Conservation (phyloP, 1,140 invertebrate genomes). For the Brachystomella parvula region DNA sequence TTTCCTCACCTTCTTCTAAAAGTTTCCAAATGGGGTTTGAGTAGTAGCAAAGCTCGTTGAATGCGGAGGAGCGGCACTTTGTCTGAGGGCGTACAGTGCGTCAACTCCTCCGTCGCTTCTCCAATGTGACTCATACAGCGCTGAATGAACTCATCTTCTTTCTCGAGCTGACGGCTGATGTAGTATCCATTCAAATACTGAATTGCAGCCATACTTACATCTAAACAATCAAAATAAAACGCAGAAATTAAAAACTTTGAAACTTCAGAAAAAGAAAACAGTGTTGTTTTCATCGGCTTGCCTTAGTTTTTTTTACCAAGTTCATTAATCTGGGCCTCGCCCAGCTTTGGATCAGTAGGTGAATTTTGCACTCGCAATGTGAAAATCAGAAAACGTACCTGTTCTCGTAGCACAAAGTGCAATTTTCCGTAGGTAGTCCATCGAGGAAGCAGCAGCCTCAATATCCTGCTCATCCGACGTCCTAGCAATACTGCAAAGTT, state of each 20-base stretch:
- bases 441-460: constrained; percentile 56
- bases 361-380: too few species aligned
- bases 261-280: neutral
- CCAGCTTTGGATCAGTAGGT: too few species aligned
- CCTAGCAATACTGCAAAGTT: constrained; percentile 73
- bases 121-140: constrained; percentile 84
- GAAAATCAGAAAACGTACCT: too few species aligned
- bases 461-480: constrained; percentile 49
- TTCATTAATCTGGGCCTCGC: too few species aligned
- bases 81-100: constrained; percentile 47
- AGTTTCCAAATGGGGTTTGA: constrained; percentile 86
- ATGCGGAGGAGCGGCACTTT: constrained; percentile 78
- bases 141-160: constrained; percentile 83
- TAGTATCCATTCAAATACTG: constrained; percentile 88
- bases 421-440: constrained; percentile 90
- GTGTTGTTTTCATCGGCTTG: neutral
- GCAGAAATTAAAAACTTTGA: constrained; percentile 10
- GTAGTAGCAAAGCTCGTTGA: constrained; percentile 72
- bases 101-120: constrained; percentile 64
- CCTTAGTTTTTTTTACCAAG: constrained; percentile 1
- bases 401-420: constrained; percentile 78
- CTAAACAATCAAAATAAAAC: constrained; percentile 41
- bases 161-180: constrained; percentile 77
- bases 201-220: constrained; percentile 87
- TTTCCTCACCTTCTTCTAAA: constrained; percentile 61